Evolutionary conservation across 2,888 invertebrate genomes (phyloP).

Genomic region (Horisme vitalbata): DNA sequence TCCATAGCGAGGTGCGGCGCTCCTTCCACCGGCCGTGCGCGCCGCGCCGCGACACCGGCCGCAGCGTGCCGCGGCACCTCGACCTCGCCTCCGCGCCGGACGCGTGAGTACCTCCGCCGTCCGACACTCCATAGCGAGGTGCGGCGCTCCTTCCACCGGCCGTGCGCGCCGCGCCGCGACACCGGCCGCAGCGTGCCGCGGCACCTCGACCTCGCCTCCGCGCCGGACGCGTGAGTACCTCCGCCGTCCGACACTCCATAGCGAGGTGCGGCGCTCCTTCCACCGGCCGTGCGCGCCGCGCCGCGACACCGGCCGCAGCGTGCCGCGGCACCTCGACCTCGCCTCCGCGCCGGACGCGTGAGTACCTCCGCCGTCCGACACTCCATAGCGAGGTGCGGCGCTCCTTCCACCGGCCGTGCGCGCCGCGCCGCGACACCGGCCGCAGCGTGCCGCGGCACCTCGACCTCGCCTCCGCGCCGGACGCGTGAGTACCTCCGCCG

Average conservation of each 20-base stretch:
- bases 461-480: slow-evolving; percentile 58
- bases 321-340: slow-evolving; percentile 81
- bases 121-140: slow-evolving; percentile 74
- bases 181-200: too few species aligned
- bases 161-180: too few species aligned
- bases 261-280: slow-evolving; percentile 73
- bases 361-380: too few species aligned
- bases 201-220: too few species aligned
- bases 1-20: slow-evolving; percentile 80
- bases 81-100: slow-evolving; percentile 70
- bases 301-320: slow-evolving; percentile 66
- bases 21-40: slow-evolving; percentile 59
- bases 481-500: slow-evolving; percentile 23
- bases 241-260: too few species aligned
- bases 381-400: slow-evolving; percentile 70
- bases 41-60: too few species aligned
- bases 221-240: slow-evolving; percentile 59
- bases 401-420: slow-evolving; percentile 71
- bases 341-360: slow-evolving; percentile 45
- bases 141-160: slow-evolving; percentile 59
- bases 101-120: slow-evolving; percentile 51
- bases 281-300: slow-evolving; percentile 62
- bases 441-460: slow-evolving; percentile 82
- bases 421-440: slow-evolving; percentile 57
- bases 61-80: slow-evolving; percentile 70